Conservation (phyloP, 2,113 vertebrate genomes). For the Papio anubis region DNA sequence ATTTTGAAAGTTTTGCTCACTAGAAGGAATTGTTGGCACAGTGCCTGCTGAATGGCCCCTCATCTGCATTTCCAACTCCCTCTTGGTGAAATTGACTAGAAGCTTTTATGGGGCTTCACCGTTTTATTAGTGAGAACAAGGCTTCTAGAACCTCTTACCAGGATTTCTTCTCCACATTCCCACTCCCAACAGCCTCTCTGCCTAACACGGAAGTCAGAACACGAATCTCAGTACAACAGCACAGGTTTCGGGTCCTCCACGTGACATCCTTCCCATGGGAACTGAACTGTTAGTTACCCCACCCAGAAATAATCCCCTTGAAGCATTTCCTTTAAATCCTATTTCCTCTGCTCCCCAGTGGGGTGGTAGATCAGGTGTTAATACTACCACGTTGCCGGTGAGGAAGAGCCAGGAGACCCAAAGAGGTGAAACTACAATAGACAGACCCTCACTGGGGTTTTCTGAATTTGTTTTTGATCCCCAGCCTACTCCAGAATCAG, state of each 20-base stretch:
- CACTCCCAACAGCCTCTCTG: not conserved
- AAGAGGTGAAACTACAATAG: slow-evolving; percentile 20
- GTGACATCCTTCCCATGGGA: slow-evolving; percentile 3
- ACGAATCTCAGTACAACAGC: not conserved
- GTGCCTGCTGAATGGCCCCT: not conserved
- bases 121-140: not conserved
- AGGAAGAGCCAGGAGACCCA: not conserved
- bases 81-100: not conserved
- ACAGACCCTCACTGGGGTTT: not conserved
- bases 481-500: not conserved
- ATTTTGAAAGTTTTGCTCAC: not conserved
- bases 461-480: slow-evolving; percentile 9
- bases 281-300: not conserved
- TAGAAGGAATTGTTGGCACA: not conserved
- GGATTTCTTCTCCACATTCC: not conserved
- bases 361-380: not conserved
- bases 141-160: not conserved
- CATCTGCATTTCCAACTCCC: not conserved
- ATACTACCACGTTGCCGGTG: not conserved
- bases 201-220: not conserved
- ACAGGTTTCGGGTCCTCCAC: not conserved
- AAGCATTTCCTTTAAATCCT: not conserved
- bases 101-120: not conserved
- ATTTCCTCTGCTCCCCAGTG: not conserved
- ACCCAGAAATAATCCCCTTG: not conserved